Evolutionary conservation across 1,140 invertebrate species (phyloP).

Genomic region (Coptotermes formosanus): DNA sequence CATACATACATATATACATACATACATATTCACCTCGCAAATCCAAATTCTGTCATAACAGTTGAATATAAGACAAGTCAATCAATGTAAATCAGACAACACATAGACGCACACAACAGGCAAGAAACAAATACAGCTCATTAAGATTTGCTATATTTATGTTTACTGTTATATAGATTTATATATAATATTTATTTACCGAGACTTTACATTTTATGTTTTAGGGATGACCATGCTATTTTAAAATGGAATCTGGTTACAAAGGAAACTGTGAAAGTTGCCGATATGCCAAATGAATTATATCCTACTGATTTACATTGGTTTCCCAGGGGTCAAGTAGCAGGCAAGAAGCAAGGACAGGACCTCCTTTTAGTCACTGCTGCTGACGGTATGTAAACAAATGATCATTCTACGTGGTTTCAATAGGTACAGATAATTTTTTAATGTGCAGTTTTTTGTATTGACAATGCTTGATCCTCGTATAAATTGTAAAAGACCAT

Average conservation of each 20-base stretch:
- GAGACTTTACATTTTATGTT: constrained; percentile 18
- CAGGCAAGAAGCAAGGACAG: constrained; percentile 65
- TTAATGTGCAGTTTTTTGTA: too few relatives aligned
- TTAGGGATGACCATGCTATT: constrained; percentile 87
- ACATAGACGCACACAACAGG: too few relatives aligned
- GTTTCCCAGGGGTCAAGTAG: constrained; percentile 62
- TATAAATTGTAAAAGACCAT: too few relatives aligned
- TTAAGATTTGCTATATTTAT: neutral
- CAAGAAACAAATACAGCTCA: neutral
- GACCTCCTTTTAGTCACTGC: constrained; percentile 86
- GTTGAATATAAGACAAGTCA: too few relatives aligned
- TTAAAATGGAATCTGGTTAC: constrained; percentile 83
- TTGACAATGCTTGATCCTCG: too few relatives aligned
- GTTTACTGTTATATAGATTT: neutral
- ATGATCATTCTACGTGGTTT: too few relatives aligned
- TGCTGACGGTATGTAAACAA: constrained; percentile 69
- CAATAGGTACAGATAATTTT: too few relatives aligned
- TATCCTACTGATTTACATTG: constrained; percentile 88
- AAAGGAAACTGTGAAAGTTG: constrained; percentile 71
- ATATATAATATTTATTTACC: neutral
- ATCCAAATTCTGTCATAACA: neutral
- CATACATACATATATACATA: too few relatives aligned
- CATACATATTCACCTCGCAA: too few relatives aligned
- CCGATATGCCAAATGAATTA: constrained; percentile 77
- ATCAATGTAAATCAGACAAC: too few relatives aligned